phyloP scores from a whole-genome alignment of 2,888 invertebrate genomes.

The Brachyptera putata region DNA sequence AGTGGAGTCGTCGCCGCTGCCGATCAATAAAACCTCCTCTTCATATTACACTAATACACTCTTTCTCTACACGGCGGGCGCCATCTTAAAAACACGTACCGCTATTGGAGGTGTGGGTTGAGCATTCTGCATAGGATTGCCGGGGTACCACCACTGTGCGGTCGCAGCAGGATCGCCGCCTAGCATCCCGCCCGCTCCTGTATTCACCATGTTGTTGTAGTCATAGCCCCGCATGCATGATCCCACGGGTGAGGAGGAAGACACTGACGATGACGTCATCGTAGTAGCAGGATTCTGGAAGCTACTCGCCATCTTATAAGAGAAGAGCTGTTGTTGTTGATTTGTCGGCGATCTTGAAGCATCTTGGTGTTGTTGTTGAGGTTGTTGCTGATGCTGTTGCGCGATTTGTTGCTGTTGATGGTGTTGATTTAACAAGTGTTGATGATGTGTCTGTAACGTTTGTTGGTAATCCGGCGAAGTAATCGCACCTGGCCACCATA shows the following conservation, averaged over 20 bases:
- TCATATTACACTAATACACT: no score
- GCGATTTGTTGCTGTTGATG: constrained; percentile 36
- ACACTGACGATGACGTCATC: constrained; percentile 58
- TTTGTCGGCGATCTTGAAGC: constrained; percentile 55
- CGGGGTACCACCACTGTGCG: constrained; percentile 33
- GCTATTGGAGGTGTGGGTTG: constrained; percentile 29
- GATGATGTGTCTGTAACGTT: constrained; percentile 49
- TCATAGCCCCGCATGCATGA: constrained; percentile 31
- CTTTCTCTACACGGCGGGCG: no score
- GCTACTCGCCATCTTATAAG: constrained; percentile 82
- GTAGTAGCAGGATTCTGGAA: constrained; percentile 69
- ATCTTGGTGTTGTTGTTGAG: constrained; percentile 48
- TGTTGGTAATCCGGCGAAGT: constrained; percentile 51
- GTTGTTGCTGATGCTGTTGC: constrained; percentile 47
- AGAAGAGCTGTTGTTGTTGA: constrained; percentile 72
- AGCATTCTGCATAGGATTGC: constrained; percentile 31
- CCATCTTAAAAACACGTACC: no score
- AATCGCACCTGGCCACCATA: constrained; percentile 55
- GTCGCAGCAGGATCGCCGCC: constrained; percentile 28
- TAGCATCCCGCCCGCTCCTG: constrained; percentile 21
- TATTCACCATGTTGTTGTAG: constrained; percentile 15
- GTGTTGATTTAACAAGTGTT: constrained; percentile 50
- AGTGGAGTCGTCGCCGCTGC: no score
- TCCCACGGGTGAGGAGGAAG: constrained; percentile 50
- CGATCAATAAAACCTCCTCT: no score